Base-by-base conservation (phyloP, 2,113 vertebrate genomes). In the Todiramphus chloris region DNA sequence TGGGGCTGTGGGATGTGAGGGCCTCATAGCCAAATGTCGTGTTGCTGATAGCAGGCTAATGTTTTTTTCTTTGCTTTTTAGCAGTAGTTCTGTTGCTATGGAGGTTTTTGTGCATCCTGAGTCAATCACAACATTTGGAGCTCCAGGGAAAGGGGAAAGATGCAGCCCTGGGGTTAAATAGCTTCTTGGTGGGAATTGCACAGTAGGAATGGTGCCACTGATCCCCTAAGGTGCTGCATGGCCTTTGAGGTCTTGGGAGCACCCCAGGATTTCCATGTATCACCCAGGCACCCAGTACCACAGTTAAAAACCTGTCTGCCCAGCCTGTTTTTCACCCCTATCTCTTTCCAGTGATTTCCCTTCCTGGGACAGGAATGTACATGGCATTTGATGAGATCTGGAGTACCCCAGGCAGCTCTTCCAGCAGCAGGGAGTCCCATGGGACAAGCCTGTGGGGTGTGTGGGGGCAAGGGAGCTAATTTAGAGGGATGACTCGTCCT, bases 381-480 rank as follows among this genome's bases (percentile, higher is more conserved):
- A 1, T 19, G 51, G 37, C 43, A 58, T 43, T 15, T 39, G 60
- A 27, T 60, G 51, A 5, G 73, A 51, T 72, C 21, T 44, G 77
- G 62, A 30, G 24, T 16, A 59, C 53, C 53, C 18, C 50, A 59
- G 33, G 18, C 46, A 67, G 28, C 17, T 18, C 33, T 11, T 58
- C 63, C 31, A 0, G 0, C 28, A 62, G 39, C 4, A 3, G 44
- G 43, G 30, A 91, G 50, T n/a, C 60, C 48, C 3, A 0, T 5
- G 30, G 72, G 59, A 24, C 0, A 4, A 67, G 48, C 15, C 13
- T 15, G 31, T 0, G 24, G 64, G 53, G 35, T 46, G 53, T 33
- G 35, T n/a, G 64, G 14, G 30, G 82, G 79, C n/a, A 12, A 74
- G 17, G 16, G 46, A 92, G 68, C 56, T 81, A 25, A 51, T 81